Percentiles rank a stretch among this genome's conserved stretches.
These are phyloP conservation scores for Matsumyia berberina DNA, from an alignment of 2,888 invertebrate genomes.

Conservation along the genomic window DNA sequence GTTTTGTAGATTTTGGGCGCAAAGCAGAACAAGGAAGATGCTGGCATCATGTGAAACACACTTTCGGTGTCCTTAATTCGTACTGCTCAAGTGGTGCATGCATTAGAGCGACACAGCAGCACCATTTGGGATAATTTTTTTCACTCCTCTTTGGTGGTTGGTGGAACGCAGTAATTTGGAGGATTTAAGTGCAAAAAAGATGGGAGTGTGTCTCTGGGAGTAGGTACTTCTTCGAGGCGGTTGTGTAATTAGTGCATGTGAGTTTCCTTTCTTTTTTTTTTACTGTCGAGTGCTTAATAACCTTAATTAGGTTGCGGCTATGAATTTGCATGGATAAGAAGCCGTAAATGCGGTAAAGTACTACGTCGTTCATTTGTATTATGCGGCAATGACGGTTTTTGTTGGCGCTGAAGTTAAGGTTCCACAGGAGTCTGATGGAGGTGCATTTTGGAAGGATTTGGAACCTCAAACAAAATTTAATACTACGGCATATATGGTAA, in stretches of 20 bases:
- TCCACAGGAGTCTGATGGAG: too few species aligned
- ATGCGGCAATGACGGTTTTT: constrained; percentile 7
- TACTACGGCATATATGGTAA: too few species aligned
- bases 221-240: constrained; percentile 13
- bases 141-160: neutral
- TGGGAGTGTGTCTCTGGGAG: constrained; percentile 41
- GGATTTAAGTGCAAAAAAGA: constrained; percentile 36
- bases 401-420: too few species aligned
- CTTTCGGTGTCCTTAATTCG: constrained; percentile 49
- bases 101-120: constrained; percentile 32
- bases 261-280: constrained; percentile 16
- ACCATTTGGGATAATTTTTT: constrained; percentile 16
- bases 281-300: constrained; percentile 32
- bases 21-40: constrained; percentile 21
- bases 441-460: too few species aligned
- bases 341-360: constrained; percentile 8
- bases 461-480: too few species aligned
- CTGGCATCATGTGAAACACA: constrained; percentile 37
- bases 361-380: neutral
- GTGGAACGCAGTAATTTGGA: constrained; percentile 21
- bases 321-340: constrained; percentile 30
- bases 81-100: constrained; percentile 54
- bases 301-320: constrained; percentile 54
- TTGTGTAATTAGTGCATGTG: constrained; percentile 53
- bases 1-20: constrained; percentile 33